Percentiles rank a stretch among this genome's conserved stretches.
These are phyloP conservation scores for Pantherophis alleghaniensis DNA, from an alignment of 2,797 vertebrate genomes.

Conservation along the genomic window DNA sequence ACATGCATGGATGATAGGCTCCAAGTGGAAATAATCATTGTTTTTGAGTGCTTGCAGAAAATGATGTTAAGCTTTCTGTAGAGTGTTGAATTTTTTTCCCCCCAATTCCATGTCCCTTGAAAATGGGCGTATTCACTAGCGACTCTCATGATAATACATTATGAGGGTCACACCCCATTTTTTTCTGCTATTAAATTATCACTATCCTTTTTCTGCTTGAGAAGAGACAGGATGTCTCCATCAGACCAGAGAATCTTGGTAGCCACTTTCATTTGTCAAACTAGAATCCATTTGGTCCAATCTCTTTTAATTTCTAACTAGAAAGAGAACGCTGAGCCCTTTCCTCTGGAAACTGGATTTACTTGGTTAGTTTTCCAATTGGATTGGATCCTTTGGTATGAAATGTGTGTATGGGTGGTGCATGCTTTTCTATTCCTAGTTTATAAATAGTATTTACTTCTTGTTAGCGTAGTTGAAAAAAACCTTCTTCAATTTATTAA, in stretches of 20 bases:
- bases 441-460: neutral
- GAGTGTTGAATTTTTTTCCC: neutral
- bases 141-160: neutral
- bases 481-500: neutral
- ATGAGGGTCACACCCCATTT: neutral
- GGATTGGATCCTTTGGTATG: neutral
- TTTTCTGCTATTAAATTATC: neutral
- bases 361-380: neutral
- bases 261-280: neutral
- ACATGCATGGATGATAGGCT: neutral
- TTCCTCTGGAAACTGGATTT: neutral
- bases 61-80: neutral
- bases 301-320: neutral
- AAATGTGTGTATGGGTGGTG: neutral
- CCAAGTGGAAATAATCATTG: neutral
- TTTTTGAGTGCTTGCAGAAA: neutral
- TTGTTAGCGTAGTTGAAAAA: neutral
- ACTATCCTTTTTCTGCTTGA: neutral
- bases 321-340: neutral
- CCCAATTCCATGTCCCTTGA: neutral
- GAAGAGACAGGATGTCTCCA: neutral
- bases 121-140: neutral
- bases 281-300: neutral
- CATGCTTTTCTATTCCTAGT: neutral
- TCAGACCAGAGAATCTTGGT: neutral